Conservation (phyloP, 2,113 vertebrate species). For the Oostethus manadensis region DNA sequence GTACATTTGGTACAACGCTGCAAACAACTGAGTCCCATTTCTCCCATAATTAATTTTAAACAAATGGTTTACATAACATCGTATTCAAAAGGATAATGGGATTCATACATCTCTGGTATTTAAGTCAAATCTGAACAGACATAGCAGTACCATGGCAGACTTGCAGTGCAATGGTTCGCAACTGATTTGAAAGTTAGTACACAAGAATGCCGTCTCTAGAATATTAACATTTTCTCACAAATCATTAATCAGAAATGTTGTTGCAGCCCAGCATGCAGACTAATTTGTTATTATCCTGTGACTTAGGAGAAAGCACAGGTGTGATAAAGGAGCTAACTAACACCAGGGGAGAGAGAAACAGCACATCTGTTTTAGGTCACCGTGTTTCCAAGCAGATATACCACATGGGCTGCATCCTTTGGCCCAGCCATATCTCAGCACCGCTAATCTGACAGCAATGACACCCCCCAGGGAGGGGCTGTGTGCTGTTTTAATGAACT, state of each 20-base stretch:
- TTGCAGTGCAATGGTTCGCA: no score
- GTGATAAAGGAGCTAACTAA: slow-evolving; percentile 40
- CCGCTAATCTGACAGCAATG: slow-evolving; percentile 63
- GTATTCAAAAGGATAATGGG: no score
- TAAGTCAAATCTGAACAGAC: no score
- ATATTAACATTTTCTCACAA: no score
- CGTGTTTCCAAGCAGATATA: slow-evolving; percentile 54
- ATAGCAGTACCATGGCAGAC: no score
- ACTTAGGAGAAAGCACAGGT: slow-evolving; percentile 51
- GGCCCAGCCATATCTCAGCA: slow-evolving; percentile 54
- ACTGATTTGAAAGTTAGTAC: no score
- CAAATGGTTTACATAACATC: no score
- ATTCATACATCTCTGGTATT: no score
- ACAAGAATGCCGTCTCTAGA: no score
- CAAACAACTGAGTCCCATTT: no score
- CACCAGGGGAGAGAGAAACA: slow-evolving; percentile 41
- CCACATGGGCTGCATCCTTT: slow-evolving; percentile 58
- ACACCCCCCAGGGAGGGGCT: slow-evolving; percentile 61
- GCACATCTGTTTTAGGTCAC: slow-evolving; percentile 68
- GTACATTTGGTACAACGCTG: no score
- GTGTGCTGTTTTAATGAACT: slow-evolving; percentile 66
- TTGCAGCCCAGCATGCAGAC: slow-evolving; percentile 7
- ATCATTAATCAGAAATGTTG: slow-evolving; percentile 9
- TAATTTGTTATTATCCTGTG: slow-evolving; percentile 41
- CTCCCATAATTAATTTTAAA: no score